Base-by-base conservation (phyloP, 2,797 vertebrate genomes). In the Zalophus californianus region DNA sequence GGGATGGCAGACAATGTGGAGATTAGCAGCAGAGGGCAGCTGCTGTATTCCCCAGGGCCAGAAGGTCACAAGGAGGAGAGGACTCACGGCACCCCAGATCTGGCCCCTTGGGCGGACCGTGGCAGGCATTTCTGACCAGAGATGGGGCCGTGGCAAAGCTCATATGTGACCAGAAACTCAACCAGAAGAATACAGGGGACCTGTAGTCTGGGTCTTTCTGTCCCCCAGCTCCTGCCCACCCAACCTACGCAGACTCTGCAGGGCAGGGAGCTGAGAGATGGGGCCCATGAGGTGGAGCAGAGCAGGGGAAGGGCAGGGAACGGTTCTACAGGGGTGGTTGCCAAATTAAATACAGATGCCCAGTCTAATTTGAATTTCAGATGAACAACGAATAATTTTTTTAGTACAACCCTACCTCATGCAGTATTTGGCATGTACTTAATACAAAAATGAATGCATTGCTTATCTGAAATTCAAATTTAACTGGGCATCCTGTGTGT, bases 41-140 rank as follows among this genome's bases (percentile, higher is more conserved):
- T 11, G 10, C 84, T 48, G 41, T 58, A 29, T 21, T 32, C 52
- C 72, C 41, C 13, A 1, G 1, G 52, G 50, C 29, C 66, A 18
- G 41, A 41, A 4, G 10, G 25, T 25, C 41, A 14, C 2, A 5
- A 20, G 29, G 41, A 32, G 16, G 50, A 52, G 23, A 10, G n/a
- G 20, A 29, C 25, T 32, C 44, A 3, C 3, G 4, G 23, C 62
- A 21, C 10, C 35, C 23, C 6, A 16, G 16, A 7, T 3, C 72
- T 0, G 0, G 25, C 20, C 29, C 10, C 35, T 72, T 2, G 14
- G 18, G 13, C 15, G 6, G 7, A 2, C 20, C 0, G 0, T n/a
- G 32, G 10, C 16, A 44, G 90, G 13, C 9, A 16, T 6, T 48
- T 50, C 23, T 0, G 0, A 23, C 27, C 21, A 11, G 44, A 20